Evolutionary conservation across 2,797 vertebrate genomes (phyloP).

Genomic region (Nasua narica): DNA sequence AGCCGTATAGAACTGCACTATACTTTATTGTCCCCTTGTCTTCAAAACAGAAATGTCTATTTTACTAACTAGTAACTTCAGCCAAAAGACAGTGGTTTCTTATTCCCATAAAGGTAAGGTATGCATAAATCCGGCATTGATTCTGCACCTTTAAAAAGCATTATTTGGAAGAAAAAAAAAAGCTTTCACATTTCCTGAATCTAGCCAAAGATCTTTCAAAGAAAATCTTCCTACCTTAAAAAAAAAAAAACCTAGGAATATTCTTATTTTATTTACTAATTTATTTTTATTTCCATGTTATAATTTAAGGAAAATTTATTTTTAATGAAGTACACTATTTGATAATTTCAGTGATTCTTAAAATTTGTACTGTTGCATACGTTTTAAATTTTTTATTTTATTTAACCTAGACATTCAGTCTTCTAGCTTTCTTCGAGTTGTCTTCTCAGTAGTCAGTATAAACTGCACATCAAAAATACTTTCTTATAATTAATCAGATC

Average conservation of each 20-base stretch:
- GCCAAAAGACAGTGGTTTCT: not conserved
- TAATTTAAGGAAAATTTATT: not conserved
- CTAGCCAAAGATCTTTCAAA: not conserved
- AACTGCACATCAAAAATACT: not conserved
- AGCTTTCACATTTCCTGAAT: not conserved
- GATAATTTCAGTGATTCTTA: not conserved
- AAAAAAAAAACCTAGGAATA: not conserved
- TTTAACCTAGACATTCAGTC: not conserved
- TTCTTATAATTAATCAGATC: not conserved
- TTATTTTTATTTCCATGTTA: not conserved
- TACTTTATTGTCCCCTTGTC: not conserved
- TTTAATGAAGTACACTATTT: not conserved
- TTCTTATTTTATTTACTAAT: not conserved
- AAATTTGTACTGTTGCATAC: not conserved
- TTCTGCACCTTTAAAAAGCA: not conserved
- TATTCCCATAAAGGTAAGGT: not conserved
- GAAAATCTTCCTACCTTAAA: not conserved
- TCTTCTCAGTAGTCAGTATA: not conserved
- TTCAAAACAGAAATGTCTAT: not conserved
- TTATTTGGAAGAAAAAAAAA: conserved; percentile 23
- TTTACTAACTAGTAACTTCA: not conserved
- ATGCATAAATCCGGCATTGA: not conserved
- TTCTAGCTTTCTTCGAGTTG: not conserved
- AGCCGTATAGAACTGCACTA: not conserved
- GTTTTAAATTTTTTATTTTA: not conserved